Percentiles rank a stretch among this genome's conserved stretches.
These are phyloP conservation scores for Misgurnus anguillicaudatus DNA, from an alignment of 2,113 vertebrate genomes.

Conservation along the genomic window DNA sequence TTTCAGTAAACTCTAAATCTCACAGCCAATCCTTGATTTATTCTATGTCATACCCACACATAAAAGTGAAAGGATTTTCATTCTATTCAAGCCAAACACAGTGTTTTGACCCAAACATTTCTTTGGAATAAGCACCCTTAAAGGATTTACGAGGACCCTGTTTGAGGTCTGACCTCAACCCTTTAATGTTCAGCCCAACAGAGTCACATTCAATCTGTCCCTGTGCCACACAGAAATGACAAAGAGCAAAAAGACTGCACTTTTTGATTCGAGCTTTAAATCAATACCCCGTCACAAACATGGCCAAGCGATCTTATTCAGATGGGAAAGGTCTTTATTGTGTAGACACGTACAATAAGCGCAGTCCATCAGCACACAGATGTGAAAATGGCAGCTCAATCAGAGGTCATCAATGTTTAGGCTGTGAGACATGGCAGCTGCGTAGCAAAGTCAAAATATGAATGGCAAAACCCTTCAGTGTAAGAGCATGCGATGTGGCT, in stretches of 20 bases:
- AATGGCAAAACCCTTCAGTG: slow-evolving; percentile 7
- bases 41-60: not conserved
- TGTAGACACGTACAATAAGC: slow-evolving; percentile 23
- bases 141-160: slow-evolving; percentile 8
- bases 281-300: slow-evolving; percentile 44
- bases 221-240: slow-evolving; percentile 3
- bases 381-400: slow-evolving; percentile 42
- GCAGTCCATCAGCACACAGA: not conserved
- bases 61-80: not conserved
- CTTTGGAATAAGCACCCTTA: not conserved
- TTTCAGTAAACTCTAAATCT: slow-evolving; percentile 4
- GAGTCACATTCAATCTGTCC: slow-evolving; percentile 32
- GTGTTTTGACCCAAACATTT: slow-evolving; percentile 27
- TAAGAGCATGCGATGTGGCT: not conserved
- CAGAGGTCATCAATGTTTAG: slow-evolving; percentile 40
- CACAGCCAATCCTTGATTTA: not conserved
- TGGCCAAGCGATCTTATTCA: slow-evolving; percentile 42
- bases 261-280: slow-evolving; percentile 38
- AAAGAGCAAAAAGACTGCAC: slow-evolving; percentile 4
- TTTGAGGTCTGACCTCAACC: slow-evolving; percentile 22
- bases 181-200: slow-evolving; percentile 13
- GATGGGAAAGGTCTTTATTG: slow-evolving; percentile 43
- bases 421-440: not conserved
- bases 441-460: slow-evolving; percentile 16
- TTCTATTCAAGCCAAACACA: not conserved